These are phyloP conservation scores for Notodonta dromedarius DNA, from an alignment of 2,888 invertebrate species.

Conservation along the genomic window DNA sequence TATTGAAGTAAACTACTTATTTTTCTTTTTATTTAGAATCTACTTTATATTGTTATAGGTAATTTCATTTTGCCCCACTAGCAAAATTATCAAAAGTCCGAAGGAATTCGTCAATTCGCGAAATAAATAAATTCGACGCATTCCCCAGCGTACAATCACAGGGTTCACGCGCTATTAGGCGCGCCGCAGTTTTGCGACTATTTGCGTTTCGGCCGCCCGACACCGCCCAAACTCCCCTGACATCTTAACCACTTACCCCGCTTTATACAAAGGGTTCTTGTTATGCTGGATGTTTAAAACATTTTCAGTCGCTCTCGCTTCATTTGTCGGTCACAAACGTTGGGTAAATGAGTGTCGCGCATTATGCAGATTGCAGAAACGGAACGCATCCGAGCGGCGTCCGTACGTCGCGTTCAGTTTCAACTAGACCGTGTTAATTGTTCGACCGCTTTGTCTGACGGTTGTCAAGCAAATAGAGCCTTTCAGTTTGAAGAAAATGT, in stretches of 20 bases:
- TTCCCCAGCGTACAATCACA: slow-evolving; percentile 60
- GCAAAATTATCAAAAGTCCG: slow-evolving; percentile 9
- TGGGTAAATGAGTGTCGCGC: slow-evolving; percentile 67
- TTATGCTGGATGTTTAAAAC: slow-evolving; percentile 52
- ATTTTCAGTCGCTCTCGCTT: slow-evolving; percentile 60
- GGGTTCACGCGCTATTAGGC: slow-evolving; percentile 71
- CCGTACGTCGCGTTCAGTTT: slow-evolving; percentile 43
- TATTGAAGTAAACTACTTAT: too few species aligned
- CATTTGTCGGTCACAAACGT: slow-evolving; percentile 75
- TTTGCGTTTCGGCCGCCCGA: slow-evolving; percentile 53
- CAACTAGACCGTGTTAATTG: slow-evolving; percentile 54
- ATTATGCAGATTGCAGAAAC: slow-evolving; percentile 73
- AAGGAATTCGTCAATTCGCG: slow-evolving; percentile 51
- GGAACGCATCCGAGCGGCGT: slow-evolving; percentile 54
- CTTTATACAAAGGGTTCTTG: slow-evolving; percentile 39
- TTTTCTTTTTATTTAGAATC: too few species aligned
- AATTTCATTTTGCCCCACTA: neutral
- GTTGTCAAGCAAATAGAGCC: slow-evolving; percentile 51
- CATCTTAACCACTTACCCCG: slow-evolving; percentile 26
- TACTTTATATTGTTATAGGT: too few species aligned
- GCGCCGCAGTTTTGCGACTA: slow-evolving; percentile 53
- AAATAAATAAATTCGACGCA: slow-evolving; percentile 55
- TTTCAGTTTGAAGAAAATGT: neutral
- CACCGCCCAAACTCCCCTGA: slow-evolving; percentile 39
- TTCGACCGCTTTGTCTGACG: slow-evolving; percentile 48